phyloP scores from a whole-genome alignment of 2,113 vertebrate species.

The Poecile atricapillus region DNA sequence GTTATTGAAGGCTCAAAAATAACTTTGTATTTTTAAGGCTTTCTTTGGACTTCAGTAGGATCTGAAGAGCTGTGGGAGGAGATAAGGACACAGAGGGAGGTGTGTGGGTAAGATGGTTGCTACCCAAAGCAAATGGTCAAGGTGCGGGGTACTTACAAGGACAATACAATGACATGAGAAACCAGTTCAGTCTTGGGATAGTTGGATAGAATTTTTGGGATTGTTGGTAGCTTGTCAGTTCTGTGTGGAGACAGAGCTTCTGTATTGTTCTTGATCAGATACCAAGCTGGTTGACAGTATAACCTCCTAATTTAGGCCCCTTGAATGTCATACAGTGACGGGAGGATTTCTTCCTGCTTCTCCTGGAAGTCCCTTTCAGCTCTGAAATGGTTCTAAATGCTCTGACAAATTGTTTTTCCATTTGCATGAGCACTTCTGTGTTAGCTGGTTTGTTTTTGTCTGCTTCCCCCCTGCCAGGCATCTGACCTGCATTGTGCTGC shows the following conservation, averaged over 20 bases:
- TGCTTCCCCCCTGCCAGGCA: background rate
- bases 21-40: conserved; percentile 45
- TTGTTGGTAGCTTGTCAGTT: background rate
- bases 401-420: background rate
- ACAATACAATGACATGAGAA: background rate
- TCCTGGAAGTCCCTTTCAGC: background rate
- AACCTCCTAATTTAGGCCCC: background rate
- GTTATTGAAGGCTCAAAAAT: conserved; percentile 49
- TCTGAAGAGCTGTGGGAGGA: conserved; percentile 21
- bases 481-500: background rate
- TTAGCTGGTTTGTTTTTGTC: background rate
- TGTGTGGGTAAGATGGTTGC: background rate
- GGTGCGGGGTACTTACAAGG: background rate
- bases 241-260: background rate
- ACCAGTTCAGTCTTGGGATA: background rate
- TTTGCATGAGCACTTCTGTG: background rate
- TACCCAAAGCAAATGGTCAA: background rate
- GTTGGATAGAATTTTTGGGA: background rate
- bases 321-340: background rate
- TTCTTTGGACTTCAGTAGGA: conserved; percentile 34
- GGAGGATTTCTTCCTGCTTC: background rate
- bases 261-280: background rate
- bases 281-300: background rate
- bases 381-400: background rate
- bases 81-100: background rate